phyloP scores from a whole-genome alignment of 2,888 invertebrate species.

The Sericinus montela region DNA sequence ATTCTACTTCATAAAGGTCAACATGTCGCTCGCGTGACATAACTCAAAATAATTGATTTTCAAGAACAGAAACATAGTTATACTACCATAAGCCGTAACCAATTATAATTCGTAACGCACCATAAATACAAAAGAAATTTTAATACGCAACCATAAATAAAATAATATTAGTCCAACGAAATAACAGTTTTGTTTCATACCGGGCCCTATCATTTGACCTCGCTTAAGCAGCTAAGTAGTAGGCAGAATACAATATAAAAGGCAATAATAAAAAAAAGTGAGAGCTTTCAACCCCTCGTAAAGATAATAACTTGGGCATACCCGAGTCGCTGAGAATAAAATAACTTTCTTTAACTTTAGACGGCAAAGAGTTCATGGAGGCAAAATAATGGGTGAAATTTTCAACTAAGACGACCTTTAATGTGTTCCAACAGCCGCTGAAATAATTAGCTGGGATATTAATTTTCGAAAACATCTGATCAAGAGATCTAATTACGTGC shows the following conservation, averaged over 20 bases:
- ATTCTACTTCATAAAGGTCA: constrained; percentile 28
- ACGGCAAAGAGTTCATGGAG: constrained; percentile 34
- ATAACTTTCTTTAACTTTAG: constrained; percentile 33
- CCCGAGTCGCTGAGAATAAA: constrained; percentile 46
- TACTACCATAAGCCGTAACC: constrained; percentile 21
- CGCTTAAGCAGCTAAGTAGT: constrained; percentile 49
- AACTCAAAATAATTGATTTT: constrained; percentile 38
- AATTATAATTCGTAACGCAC: constrained; percentile 39
- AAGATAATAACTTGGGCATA: constrained; percentile 63
- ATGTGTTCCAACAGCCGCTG: constrained; percentile 3
- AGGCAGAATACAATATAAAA: constrained; percentile 51
- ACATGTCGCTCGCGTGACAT: constrained; percentile 33
- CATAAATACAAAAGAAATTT: constrained; percentile 34
- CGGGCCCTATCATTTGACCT: constrained; percentile 42
- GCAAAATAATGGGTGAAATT: constrained; percentile 22
- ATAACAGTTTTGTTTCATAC: constrained; percentile 46
- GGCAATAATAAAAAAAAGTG: constrained; percentile 65
- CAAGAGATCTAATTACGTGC: background rate
- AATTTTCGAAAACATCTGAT: background rate
- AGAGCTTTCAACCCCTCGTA: constrained; percentile 71
- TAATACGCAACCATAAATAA: constrained; percentile 32
- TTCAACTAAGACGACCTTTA: constrained; percentile 5
- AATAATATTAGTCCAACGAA: constrained; percentile 34
- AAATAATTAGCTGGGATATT: constrained; percentile 3
- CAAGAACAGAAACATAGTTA: constrained; percentile 24